Conservation (phyloP, 1,140 invertebrate species). For the Penaeus vannamei region DNA sequence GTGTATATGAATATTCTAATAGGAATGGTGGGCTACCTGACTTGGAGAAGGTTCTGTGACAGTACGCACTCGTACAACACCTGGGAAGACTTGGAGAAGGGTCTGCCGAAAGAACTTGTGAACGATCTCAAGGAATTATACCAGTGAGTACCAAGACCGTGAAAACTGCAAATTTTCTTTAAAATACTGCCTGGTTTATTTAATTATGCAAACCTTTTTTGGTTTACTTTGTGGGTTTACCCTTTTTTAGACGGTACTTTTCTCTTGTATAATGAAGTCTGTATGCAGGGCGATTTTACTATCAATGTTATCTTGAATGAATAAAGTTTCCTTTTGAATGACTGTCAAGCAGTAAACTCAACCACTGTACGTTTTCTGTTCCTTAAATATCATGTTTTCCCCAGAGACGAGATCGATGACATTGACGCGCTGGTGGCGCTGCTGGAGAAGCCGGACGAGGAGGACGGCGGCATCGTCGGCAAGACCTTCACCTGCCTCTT, state of each 20-base stretch:
- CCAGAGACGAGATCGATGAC: slow-evolving; percentile 62
- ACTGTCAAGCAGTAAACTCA: no score
- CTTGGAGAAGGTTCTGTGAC: slow-evolving; percentile 65
- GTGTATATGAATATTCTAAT: no score
- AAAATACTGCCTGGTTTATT: background rate
- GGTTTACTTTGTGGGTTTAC: no score
- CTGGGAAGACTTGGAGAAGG: slow-evolving; percentile 60
- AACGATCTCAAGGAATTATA: slow-evolving; percentile 59
- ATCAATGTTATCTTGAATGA: no score
- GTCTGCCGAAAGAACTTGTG: slow-evolving; percentile 44
- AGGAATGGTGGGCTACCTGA: slow-evolving; percentile 56
- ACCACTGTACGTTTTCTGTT: no score
- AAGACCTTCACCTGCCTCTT: slow-evolving; percentile 64
- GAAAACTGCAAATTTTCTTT: background rate
- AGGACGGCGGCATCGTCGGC: slow-evolving; percentile 49
- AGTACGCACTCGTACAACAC: slow-evolving; percentile 39
- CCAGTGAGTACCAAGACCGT: slow-evolving; percentile 46
- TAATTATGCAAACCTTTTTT: background rate
- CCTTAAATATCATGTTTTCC: no score
- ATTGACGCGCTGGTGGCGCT: slow-evolving; percentile 52
- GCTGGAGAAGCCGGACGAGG: slow-evolving; percentile 46
- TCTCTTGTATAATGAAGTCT: no score
- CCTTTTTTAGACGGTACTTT: no score
- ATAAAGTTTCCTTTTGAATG: no score
- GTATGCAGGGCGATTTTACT: no score